phyloP scores from a whole-genome alignment of 2,888 invertebrate genomes.

The Geophilus truncorum region DNA sequence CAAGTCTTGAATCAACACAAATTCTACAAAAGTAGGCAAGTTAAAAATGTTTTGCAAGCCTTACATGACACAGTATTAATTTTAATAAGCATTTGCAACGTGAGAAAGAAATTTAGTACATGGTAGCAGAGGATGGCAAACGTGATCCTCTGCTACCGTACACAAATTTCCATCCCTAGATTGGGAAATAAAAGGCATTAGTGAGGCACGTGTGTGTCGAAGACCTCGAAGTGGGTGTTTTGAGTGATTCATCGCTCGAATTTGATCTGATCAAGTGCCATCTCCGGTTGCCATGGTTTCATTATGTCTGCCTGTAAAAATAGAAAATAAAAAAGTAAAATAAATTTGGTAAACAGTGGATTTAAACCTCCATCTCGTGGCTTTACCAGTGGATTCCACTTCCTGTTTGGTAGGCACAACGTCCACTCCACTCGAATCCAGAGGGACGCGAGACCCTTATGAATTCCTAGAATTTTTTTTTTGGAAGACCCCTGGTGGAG shows the following conservation, averaged over 20 bases:
- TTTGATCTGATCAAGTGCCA: neutral
- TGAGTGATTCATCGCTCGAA: neutral
- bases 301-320: neutral
- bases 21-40: too few species aligned
- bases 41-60: too few species aligned
- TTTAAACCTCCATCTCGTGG: neutral
- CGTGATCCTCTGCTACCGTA: too few species aligned
- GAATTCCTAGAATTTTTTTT: neutral
- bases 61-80: too few species aligned
- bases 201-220: neutral
- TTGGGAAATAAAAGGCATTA: neutral
- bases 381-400: neutral
- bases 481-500: neutral
- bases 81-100: too few species aligned
- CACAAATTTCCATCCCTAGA: too few species aligned
- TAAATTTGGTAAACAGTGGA: neutral
- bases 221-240: neutral
- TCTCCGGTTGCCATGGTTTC: neutral
- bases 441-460: neutral
- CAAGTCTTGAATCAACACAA: too few species aligned
- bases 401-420: neutral
- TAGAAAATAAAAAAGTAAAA: neutral
- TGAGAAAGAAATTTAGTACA: too few species aligned
- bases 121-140: too few species aligned
- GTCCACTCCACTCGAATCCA: neutral